These are phyloP conservation scores for Pyrrhura leucotis DNA, from an alignment of 2,797 vertebrate genomes.

Conservation along the genomic window DNA sequence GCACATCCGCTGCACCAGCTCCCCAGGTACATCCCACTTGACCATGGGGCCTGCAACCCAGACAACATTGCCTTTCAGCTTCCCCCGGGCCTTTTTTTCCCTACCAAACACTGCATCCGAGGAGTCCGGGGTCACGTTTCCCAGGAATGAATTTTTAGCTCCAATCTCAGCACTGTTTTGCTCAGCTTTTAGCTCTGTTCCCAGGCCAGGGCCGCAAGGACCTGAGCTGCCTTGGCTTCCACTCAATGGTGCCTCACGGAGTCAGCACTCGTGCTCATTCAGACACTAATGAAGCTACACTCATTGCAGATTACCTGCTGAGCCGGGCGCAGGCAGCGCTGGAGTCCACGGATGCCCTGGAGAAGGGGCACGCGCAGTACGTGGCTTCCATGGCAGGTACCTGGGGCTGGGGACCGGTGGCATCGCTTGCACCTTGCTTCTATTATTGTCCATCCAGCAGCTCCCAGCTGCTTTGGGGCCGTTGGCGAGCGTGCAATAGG, in stretches of 20 bases:
- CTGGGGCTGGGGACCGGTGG: background rate
- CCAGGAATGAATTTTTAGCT: background rate
- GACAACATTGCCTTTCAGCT: rapidly evolving
- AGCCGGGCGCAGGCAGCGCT: conserved; percentile 89
- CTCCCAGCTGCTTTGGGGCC: rapidly evolving
- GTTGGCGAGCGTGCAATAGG: rapidly evolving
- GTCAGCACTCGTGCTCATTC: rapidly evolving
- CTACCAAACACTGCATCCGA: background rate
- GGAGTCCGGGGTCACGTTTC: rapidly evolving
- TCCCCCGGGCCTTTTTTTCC: background rate
- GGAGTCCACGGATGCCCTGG: conserved; percentile 84
- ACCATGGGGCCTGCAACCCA: background rate
- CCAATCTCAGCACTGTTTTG: background rate
- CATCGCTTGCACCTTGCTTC: background rate
- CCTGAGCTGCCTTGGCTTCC: background rate
- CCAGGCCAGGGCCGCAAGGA: rapidly evolving
- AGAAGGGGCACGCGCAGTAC: conserved; percentile 87
- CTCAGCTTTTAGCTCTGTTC: background rate
- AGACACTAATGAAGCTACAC: background rate
- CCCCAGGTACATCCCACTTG: conserved; percentile 80
- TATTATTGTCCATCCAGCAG: background rate
- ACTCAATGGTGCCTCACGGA: rapidly evolving
- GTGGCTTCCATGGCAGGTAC: conserved; percentile 85
- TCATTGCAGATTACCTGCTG: conserved; percentile 89
- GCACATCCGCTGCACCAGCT: conserved; percentile 94